Evolutionary conservation across 1,140 invertebrate species (phyloP), one percentile per base, ranked within the genome.

Genomic region (Scaptomyza hsui): DNA sequence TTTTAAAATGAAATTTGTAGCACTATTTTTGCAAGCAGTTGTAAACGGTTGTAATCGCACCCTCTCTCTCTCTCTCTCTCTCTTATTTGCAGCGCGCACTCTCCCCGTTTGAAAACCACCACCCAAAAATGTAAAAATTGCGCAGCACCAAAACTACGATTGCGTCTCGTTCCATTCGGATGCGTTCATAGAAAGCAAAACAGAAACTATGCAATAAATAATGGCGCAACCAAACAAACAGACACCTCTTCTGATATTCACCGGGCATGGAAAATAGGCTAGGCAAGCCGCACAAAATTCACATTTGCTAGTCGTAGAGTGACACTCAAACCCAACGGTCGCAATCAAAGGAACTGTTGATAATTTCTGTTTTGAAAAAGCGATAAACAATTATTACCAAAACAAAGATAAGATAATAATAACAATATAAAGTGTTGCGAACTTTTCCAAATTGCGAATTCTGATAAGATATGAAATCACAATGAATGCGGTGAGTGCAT

Each of bases 401-500:
- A 12, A 52, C n/a, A 16, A 24, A 26, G 10, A n/a, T 7, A 32
- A 44, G n/a, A n/a, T n/a, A n/a, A n/a, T n/a, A n/a, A n/a, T n/a
- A n/a, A 10, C 10, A 35, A 52, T 24, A 45, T 7, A 7, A 35
- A 44, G 26, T 29, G 26, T 29, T 29, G 26, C 26, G 18, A 42
- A 48, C 16, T 32, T 41, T 57, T 55, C 10, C 19, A 18, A 49
- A 51, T 29, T 29, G 5, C 26, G 9, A 72, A 29, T 42, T 73
- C 26, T 63, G 76, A 71, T 76, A 52, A 69, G 64, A 65, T 80
- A 67, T n/a, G 6, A 15, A 7, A 4, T 3, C 32, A 73, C 41
- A 52, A 81, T 85, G 81, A 45, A 21, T 35, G 39, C 24, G 80
- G 80, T 85, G 44, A 85, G 80, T 85, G 5, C 7, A 6, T 7